Base-by-base conservation (phyloP, 1,140 invertebrate genomes). In the Caerostris darwini region DNA sequence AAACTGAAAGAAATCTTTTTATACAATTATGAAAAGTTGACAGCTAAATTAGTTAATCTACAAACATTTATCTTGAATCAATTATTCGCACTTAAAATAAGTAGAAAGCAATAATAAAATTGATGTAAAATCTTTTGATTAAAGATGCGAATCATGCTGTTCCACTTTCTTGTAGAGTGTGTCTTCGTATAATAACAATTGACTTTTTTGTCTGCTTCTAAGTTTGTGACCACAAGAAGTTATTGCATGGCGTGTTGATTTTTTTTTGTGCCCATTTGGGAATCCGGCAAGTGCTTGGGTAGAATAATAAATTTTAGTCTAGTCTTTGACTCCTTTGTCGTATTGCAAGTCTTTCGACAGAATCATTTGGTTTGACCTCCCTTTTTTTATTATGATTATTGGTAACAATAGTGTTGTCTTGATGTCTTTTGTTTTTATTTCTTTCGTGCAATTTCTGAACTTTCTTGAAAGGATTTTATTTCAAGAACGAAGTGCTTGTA, bases 301-400 rank as follows among this genome's bases (percentile, higher is more conserved):
- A 77, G 71, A 77, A 77, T 77, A 50, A 77, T 77, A 77, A 77
- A 77, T 77, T 77, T 12, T 77, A 50, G 34, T 8, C 50, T 12
- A 12, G 4, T 67, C 61, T 77, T 50, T 50, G 71, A 67, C 17
- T 50, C 61, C 34, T 77, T 50, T 50, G 10, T 77, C 10, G 71
- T 12, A 50, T 50, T 34, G 59, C 34, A 50, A 77, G 71, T 7
- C 53, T 19, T 50, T 34, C 53, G 71, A 53, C 50, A 34, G 34
- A 77, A 53, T 34, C 34, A 77, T 50, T 77, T 50, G 71, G 71
- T 77, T 77, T 12, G 34, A 5, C 8, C n/a, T 71, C 6, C 8
- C 5, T 77, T 5, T 34, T 5, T 50, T 77, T 12, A 50, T 5
- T 77, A 12, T 50, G 12, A 12, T 53, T 50, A 50, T 12, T 3